Conservation (phyloP, 2,113 vertebrate genomes). For the Limnothrissa miodon region DNA sequence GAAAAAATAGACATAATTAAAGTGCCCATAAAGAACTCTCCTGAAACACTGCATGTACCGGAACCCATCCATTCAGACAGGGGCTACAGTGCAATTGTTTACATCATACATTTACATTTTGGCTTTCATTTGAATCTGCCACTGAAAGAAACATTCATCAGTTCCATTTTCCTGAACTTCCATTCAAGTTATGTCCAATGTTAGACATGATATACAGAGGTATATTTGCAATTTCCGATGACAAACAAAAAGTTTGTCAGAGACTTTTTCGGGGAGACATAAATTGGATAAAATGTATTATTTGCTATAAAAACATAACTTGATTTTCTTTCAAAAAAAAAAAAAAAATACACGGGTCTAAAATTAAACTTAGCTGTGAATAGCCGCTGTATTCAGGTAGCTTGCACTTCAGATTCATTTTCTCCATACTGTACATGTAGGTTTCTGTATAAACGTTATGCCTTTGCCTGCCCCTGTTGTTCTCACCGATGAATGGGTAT, state of each 20-base stretch:
- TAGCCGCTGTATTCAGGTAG: too few species aligned
- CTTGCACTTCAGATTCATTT: background rate
- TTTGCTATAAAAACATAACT: background rate
- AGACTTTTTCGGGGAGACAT: background rate
- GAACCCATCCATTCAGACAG: constrained; percentile 2
- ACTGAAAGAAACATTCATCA: constrained; percentile 37
- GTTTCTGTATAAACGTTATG: background rate
- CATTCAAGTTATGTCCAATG: constrained; percentile 13
- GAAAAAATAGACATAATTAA: constrained; percentile 31
- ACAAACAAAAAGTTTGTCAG: background rate
- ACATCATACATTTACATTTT: constrained; percentile 20
- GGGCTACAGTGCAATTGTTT: constrained; percentile 18
- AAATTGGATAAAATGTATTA: background rate
- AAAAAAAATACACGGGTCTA: background rate
- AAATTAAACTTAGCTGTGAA: background rate
- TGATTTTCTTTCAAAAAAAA: background rate
- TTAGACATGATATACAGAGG: constrained; percentile 25
- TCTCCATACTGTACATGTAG: background rate
- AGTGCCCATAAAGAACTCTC: too few species aligned
- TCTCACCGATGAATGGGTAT: background rate
- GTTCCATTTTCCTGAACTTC: constrained; percentile 13
- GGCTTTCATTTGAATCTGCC: background rate
- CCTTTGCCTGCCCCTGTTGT: background rate
- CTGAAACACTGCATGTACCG: too few species aligned
- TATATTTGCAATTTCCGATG: constrained; percentile 35